phyloP scores from a whole-genome alignment of 2,113 vertebrate species.

The Albula goreensis region DNA sequence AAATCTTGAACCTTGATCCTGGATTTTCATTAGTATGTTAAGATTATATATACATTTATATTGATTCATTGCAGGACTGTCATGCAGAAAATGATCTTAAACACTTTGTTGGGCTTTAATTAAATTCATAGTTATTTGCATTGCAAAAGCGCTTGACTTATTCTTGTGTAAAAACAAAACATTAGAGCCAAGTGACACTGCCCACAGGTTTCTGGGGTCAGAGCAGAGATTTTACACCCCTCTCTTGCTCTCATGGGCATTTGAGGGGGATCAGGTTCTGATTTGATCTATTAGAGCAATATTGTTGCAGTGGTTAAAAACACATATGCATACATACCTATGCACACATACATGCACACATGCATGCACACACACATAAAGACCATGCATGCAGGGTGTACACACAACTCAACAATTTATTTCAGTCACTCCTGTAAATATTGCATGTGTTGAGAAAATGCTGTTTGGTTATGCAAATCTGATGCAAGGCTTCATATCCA shows the following conservation, averaged over 20 bases:
- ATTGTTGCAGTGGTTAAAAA: background rate
- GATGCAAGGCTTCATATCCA: constrained; percentile 62
- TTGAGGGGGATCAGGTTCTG: background rate
- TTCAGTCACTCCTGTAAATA: constrained; percentile 52
- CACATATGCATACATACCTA: no score
- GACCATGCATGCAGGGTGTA: background rate
- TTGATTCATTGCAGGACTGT: background rate
- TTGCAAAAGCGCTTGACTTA: background rate
- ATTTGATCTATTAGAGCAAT: background rate
- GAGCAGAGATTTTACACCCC: background rate
- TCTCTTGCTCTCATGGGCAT: background rate
- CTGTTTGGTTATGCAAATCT: constrained; percentile 52
- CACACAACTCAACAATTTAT: constrained; percentile 1
- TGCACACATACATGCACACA: background rate
- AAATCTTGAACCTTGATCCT: background rate
- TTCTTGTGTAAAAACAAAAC: background rate
- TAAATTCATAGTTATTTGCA: background rate
- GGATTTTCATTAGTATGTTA: background rate
- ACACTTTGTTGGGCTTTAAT: background rate
- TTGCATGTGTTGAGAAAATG: constrained; percentile 56
- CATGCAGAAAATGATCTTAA: background rate
- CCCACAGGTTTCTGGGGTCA: background rate
- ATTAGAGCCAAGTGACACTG: background rate
- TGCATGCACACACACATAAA: background rate
- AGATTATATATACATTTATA: background rate